A percentile compares a stretch with the other conserved stretches of the same genome.
phyloP scores from a whole-genome alignment of 2,113 vertebrate species.

The Emydocephalus ijimae region DNA sequence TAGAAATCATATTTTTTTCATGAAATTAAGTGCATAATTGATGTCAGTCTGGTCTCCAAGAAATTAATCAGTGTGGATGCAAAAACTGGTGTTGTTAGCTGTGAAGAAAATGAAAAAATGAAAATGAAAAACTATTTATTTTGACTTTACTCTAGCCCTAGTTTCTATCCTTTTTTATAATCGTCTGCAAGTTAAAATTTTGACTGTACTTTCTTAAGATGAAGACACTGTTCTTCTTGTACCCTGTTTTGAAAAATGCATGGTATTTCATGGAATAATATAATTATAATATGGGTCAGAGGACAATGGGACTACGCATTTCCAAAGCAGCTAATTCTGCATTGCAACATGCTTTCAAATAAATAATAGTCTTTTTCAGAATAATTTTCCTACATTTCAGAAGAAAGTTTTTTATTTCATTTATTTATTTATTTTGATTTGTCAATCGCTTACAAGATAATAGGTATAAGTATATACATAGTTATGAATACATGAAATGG shows the following conservation, averaged over 20 bases:
- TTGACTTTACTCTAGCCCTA: not conserved
- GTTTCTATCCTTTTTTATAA: not conserved
- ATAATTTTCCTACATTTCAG: not conserved
- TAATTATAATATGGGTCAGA: not conserved
- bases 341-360: not conserved
- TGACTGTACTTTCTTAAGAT: not conserved
- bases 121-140: not conserved
- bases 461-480: too few species aligned
- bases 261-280: not conserved
- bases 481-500: too few species aligned
- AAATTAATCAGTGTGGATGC: not conserved
- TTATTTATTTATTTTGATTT: too few species aligned
- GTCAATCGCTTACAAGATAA: too few species aligned
- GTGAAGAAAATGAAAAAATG: not conserved
- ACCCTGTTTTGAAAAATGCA: not conserved
- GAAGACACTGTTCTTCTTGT: not conserved
- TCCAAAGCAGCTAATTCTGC: not conserved
- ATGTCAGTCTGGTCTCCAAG: not conserved
- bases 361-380: not conserved
- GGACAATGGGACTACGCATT: not conserved
- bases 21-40: not conserved
- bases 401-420: not conserved
- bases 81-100: not conserved
- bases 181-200: not conserved
- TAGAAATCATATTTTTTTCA: not conserved